Evolutionary conservation across 2,888 invertebrate species (phyloP).

Genomic region (Pammene fasciana): DNA sequence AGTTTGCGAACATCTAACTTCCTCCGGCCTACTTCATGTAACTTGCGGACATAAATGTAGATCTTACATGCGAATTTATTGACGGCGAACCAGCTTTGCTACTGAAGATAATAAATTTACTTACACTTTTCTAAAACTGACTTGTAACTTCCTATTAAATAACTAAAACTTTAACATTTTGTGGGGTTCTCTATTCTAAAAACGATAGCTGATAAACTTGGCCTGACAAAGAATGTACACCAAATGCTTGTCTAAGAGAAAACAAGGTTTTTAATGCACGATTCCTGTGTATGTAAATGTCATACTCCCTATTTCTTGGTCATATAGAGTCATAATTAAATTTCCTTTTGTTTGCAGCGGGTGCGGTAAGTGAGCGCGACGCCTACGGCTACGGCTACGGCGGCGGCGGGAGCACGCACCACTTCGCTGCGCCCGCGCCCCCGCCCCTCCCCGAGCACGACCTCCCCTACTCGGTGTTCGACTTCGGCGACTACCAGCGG

Average conservation of each 20-base stretch:
- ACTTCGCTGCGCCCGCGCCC: slow-evolving; percentile 85
- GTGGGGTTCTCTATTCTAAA: no score
- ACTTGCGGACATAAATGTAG: slow-evolving; percentile 3
- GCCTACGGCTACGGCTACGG: slow-evolving; percentile 79
- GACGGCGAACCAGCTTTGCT: background rate
- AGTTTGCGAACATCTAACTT: slow-evolving; percentile 19
- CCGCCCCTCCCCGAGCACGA: slow-evolving; percentile 87
- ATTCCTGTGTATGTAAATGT: no score
- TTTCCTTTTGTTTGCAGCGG: slow-evolving; percentile 61
- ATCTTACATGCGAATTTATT: background rate
- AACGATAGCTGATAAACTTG: no score
- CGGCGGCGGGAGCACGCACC: slow-evolving; percentile 76
- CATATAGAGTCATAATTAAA: background rate
- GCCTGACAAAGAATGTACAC: no score
- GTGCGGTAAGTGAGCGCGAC: slow-evolving; percentile 72
- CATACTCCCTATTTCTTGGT: no score
- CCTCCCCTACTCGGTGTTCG: slow-evolving; percentile 93
- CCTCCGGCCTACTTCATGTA: slow-evolving; percentile 12
- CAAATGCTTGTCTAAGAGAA: no score
- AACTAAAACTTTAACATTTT: no score
- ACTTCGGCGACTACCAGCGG: slow-evolving; percentile 92
- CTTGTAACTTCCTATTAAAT: no score
- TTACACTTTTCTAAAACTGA: no score
- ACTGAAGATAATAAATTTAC: no score
- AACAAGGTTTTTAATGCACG: no score